Conservation (phyloP, 2,888 invertebrate species). For the Pseudococcus viburni region DNA sequence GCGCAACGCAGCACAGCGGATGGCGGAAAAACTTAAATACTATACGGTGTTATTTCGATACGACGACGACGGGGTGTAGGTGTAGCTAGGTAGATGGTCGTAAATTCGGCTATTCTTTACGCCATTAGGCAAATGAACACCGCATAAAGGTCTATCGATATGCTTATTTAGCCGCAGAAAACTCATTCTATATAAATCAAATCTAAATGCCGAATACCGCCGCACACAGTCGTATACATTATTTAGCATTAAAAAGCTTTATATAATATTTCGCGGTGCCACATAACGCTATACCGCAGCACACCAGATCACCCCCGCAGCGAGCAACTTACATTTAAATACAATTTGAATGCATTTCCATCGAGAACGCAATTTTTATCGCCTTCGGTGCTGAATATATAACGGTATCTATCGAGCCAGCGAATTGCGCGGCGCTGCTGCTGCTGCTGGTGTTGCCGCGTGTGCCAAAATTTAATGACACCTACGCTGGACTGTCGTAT, state of each 20-base stretch:
- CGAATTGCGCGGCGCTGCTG: neutral
- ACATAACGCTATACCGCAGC: neutral
- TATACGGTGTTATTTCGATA: neutral
- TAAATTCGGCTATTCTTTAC: constrained; percentile 28
- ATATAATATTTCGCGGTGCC: constrained; percentile 51
- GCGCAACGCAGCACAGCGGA: neutral
- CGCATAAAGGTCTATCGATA: constrained; percentile 45
- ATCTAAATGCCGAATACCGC: constrained; percentile 48
- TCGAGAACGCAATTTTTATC: constrained; percentile 29
- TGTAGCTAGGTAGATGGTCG: neutral
- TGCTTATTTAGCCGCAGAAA: constrained; percentile 45
- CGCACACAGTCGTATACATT: constrained; percentile 17
- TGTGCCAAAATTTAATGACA: constrained; percentile 15
- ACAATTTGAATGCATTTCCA: constrained; percentile 42
- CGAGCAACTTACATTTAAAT: constrained; percentile 32
- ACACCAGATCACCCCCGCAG: neutral
- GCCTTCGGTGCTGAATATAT: constrained; percentile 14
- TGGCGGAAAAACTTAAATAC: neutral
- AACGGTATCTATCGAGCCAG: neutral
- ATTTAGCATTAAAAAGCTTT: constrained; percentile 57
- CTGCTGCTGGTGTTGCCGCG: no score
- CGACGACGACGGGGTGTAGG: neutral
- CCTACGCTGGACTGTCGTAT: neutral
- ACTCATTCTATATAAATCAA: constrained; percentile 49
- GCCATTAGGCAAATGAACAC: constrained; percentile 51